Percentiles rank a stretch among this genome's conserved stretches.
phyloP scores from a whole-genome alignment of 2,797 vertebrate genomes.

The Lerista edwardsae region DNA sequence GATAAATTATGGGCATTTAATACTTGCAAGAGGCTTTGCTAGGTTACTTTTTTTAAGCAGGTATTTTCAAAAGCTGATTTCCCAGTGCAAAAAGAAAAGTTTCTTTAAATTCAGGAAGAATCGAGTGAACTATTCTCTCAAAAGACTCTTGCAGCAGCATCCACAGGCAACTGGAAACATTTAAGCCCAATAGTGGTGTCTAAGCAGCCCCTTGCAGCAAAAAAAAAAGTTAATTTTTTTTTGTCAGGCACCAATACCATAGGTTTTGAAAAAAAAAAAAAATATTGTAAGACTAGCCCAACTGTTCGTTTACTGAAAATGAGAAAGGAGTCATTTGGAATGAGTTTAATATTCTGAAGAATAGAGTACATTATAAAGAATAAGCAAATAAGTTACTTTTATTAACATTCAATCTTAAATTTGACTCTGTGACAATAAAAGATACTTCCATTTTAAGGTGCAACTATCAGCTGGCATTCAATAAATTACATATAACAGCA shows the following conservation, averaged over 20 bases:
- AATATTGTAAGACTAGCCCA: conserved; percentile 60
- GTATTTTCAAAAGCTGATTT: conserved; percentile 74
- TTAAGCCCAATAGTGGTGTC: conserved; percentile 60
- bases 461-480: conserved; percentile 75
- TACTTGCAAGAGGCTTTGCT: conserved; percentile 74
- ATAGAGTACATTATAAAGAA: conserved; percentile 59
- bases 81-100: conserved; percentile 79
- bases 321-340: conserved; percentile 61
- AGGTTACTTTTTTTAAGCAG: conserved; percentile 69
- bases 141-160: conserved; percentile 50
- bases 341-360: conserved; percentile 59
- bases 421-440: conserved; percentile 68
- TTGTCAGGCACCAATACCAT: conserved; percentile 71
- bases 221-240: conserved; percentile 52
- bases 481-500: conserved; percentile 70
- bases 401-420: conserved; percentile 64
- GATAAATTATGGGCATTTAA: conserved; percentile 75
- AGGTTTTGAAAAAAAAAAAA: conserved; percentile 53
- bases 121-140: conserved; percentile 34
- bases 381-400: conserved; percentile 70
- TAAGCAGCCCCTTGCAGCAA: conserved; percentile 52
- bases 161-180: conserved; percentile 54
- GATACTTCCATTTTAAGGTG: conserved; percentile 67
- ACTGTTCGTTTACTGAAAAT: conserved; percentile 45
- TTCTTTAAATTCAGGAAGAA: conserved; percentile 70